phyloP scores from a whole-genome alignment of 2,888 invertebrate genomes.

The Elegia similella region DNA sequence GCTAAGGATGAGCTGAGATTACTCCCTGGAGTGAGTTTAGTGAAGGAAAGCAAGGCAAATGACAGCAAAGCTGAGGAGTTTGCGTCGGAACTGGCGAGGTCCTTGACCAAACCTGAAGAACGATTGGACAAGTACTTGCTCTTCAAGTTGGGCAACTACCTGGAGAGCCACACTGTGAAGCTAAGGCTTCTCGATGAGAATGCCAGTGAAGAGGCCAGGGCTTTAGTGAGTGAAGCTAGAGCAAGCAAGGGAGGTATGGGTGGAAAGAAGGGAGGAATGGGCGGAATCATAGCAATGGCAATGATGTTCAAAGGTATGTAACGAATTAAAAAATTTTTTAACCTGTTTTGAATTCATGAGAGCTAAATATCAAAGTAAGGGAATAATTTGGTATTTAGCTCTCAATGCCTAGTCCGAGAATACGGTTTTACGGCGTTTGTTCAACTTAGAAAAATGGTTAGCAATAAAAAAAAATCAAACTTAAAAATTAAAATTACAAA shows the following conservation, averaged over 20 bases:
- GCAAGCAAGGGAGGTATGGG: slow-evolving; percentile 68
- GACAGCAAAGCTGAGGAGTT: slow-evolving; percentile 86
- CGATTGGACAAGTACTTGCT: slow-evolving; percentile 88
- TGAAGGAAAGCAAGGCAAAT: slow-evolving; percentile 81
- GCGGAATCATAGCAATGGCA: slow-evolving; percentile 79
- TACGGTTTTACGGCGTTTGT: too few relatives aligned
- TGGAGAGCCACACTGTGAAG: slow-evolving; percentile 88
- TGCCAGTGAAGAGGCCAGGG: slow-evolving; percentile 81
- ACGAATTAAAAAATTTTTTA: too few relatives aligned
- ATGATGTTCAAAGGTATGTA: slow-evolving; percentile 83
- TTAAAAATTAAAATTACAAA: too few relatives aligned
- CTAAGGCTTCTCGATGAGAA: slow-evolving; percentile 85
- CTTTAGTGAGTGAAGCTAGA: slow-evolving; percentile 79
- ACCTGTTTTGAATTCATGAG: too few relatives aligned
- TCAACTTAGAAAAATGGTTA: too few relatives aligned
- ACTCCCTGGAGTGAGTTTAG: slow-evolving; percentile 83
- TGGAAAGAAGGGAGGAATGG: slow-evolving; percentile 76
- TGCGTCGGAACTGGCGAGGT: slow-evolving; percentile 86
- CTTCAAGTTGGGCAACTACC: slow-evolving; percentile 86
- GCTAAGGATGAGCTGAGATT: slow-evolving; percentile 64
- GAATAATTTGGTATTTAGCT: too few relatives aligned
- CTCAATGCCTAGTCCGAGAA: too few relatives aligned
- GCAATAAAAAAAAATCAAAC: too few relatives aligned
- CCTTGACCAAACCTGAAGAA: slow-evolving; percentile 88
- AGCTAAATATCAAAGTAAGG: too few relatives aligned